Evolutionary conservation across 2,888 invertebrate species (phyloP).

Genomic region (Dendrolimus pini): DNA sequence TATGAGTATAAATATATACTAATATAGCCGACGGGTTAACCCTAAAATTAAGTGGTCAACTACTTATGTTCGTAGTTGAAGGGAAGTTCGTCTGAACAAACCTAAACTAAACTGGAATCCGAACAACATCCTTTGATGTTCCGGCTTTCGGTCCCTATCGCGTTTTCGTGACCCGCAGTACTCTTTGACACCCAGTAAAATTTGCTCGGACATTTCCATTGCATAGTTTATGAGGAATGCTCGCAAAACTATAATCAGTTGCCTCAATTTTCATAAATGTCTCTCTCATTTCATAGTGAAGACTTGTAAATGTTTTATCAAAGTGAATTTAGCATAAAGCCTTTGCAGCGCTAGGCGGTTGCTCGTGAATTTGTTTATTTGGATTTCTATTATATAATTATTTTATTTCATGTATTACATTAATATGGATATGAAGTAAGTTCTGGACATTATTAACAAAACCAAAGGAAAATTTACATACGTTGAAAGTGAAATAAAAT

Average conservation of each 20-base stretch:
- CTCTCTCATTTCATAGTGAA: neutral
- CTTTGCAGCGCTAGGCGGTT: neutral
- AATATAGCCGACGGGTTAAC: no score
- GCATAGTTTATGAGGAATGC: conserved; percentile 20
- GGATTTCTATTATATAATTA: no score
- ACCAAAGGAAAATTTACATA: no score
- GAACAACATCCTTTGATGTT: conserved; percentile 37
- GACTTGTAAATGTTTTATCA: neutral
- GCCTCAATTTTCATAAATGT: conserved; percentile 10
- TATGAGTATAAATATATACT: no score
- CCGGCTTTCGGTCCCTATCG: conserved; percentile 23
- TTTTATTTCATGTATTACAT: no score
- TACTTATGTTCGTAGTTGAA: neutral
- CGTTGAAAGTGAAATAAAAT: no score
- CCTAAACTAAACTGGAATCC: conserved; percentile 19
- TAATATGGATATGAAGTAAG: no score
- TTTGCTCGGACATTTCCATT: conserved; percentile 27
- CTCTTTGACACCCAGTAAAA: conserved; percentile 16
- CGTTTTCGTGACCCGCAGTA: conserved; percentile 17
- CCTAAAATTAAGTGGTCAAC: no score
- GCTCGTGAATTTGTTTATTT: no score
- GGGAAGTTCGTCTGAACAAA: conserved; percentile 5
- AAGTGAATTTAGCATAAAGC: neutral
- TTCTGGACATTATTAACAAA: no score
- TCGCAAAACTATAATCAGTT: conserved; percentile 9